Evolutionary conservation across 2,888 invertebrate genomes (phyloP), one percentile per base, ranked within the genome.

Genomic region (Leptinotarsa tumamoca): DNA sequence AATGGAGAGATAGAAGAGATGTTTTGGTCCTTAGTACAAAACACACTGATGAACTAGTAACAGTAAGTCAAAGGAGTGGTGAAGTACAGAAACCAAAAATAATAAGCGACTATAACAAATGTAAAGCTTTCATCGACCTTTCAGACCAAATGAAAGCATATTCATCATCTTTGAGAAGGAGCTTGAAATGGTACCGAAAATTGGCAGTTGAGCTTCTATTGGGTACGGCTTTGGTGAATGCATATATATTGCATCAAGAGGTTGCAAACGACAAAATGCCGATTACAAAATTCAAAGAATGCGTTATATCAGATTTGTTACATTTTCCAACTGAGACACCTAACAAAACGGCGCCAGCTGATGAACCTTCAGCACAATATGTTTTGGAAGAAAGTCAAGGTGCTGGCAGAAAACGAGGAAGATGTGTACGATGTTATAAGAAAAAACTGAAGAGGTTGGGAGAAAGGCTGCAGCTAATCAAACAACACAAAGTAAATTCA

Each of bases 1-100:
- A 33, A 33, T 33, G 33, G 7, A 33, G 33, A 78, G 82, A 85
- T 71, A 86, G 84, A 74, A 77, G 83, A 71, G 83, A 84, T 73
- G 80, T 86, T 50, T 75, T 84, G 66, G 80, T 83, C 73, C 80
- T 85, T 43, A 81, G 79, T 71, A 85, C 84, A 63, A 83, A 81
- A 74, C 81, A 85, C 75, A 80, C 73, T 63, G 76, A 68, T 66
- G 79, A 82, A 76, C 74, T 80, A 67, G 73, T 74, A 67, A 77
- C 33, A 76, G 10, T 27, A 51, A 68, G 69, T 68, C 76, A 76
- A 79, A 33, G 5, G 27, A 5, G 27, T 33, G 5, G 27, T 33
- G 27, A 33, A 33, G 27, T 33, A 33, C 27, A 33, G 1, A 33
- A 33, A 33, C 27, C 27, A 33, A 33, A 33, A 33, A 33, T 33